Conservation (phyloP, 2,797 vertebrate species). For the Gorsachius magnificus region DNA sequence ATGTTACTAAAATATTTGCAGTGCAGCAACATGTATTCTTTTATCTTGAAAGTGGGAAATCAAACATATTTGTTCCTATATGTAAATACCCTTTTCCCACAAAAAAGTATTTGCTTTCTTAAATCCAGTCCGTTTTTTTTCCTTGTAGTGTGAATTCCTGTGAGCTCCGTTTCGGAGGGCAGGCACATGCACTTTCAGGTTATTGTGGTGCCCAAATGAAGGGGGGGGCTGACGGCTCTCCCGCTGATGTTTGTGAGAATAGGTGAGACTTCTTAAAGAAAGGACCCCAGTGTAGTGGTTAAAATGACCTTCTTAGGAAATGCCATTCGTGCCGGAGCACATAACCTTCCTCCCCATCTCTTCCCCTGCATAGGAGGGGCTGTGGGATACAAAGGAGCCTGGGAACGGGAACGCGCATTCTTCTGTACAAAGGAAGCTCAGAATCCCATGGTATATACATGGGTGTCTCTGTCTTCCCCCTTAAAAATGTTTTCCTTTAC, state of each 20-base stretch:
- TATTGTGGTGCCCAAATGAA: background rate
- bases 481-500: constrained; percentile 45
- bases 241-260: background rate
- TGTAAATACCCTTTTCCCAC: background rate
- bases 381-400: constrained; percentile 18
- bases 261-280: constrained; percentile 5
- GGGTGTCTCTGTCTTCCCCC: constrained; percentile 15
- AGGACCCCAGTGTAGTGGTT: constrained; percentile 52
- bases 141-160: background rate
- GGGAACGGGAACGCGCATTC: background rate
- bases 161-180: background rate
- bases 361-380: constrained; percentile 21
- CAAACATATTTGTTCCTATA: background rate
- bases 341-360: constrained; percentile 71
- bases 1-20: background rate
- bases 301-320: constrained; percentile 78
- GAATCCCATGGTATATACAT: background rate
- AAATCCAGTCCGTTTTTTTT: background rate
- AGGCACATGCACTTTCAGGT: background rate
- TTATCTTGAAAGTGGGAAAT: constrained; percentile 20
- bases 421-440: constrained; percentile 2
- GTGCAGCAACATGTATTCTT: background rate
- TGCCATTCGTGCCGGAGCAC: constrained; percentile 80
- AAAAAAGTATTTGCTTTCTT: background rate
- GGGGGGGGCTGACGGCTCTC: background rate